phyloP scores from a whole-genome alignment of 2,888 invertebrate genomes.

The Phoenoteleia sp. region DNA sequence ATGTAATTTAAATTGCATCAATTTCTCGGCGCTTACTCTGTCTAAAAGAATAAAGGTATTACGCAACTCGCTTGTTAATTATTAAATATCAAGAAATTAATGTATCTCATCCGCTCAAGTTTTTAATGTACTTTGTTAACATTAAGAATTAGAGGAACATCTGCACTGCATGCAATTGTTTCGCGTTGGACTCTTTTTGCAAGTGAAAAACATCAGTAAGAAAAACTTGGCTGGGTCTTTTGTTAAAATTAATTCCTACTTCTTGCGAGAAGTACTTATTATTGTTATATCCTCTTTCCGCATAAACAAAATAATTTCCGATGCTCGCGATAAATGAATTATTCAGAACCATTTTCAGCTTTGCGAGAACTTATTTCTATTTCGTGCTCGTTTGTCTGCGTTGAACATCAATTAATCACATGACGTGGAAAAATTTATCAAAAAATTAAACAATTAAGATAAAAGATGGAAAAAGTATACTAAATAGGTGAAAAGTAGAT shows the following conservation, averaged over 20 bases:
- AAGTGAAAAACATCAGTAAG: background rate
- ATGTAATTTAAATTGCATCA: background rate
- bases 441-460: background rate
- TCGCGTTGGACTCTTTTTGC: background rate
- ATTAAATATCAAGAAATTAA: background rate
- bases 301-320: constrained; percentile 27
- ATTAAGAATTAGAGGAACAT: background rate
- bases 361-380: background rate
- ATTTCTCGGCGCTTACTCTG: background rate
- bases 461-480: background rate
- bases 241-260: constrained; percentile 22
- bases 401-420: background rate
- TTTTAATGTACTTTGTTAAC: background rate
- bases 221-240: background rate
- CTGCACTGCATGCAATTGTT: background rate
- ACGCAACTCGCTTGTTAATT: background rate
- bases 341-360: constrained; percentile 2
- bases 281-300: constrained; percentile 4
- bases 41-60: background rate
- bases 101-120: background rate
- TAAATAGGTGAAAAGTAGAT: no score
- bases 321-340: constrained; percentile 14
- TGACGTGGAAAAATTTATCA: background rate
- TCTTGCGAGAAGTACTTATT: background rate
- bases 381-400: no score